Base-by-base conservation (phyloP, 2,888 invertebrate genomes). In the Oscheius myriophilus region DNA sequence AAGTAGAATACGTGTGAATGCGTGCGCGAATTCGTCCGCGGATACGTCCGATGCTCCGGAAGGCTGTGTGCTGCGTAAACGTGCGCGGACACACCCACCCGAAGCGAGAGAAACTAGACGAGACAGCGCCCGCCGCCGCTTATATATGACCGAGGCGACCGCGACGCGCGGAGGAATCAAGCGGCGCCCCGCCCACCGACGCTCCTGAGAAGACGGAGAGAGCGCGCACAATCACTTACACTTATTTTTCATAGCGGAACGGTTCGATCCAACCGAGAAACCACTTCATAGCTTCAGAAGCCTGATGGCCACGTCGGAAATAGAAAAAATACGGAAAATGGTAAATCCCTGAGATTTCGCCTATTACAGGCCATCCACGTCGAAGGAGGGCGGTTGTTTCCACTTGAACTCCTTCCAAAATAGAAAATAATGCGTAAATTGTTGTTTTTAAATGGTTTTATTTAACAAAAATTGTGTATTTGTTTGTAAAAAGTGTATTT, bases 181-280 rank as follows among this genome's bases (percentile, higher is more conserved):
- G 26, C 52, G 43, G 14, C 21, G 43, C 54, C 54, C 23, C 64
- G 54, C 64, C 54, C 42, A 23, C 52, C 52, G 12, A 23, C 23
- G 16, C 46, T n/a, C 51, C 49, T 26, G 46, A 25, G 21, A 49
- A n/a, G 41, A 39, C 21, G 21, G 21, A 33, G 64, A 26, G 64
- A 54, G 64, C 54, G 64, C 64, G 42, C 64, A 65, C 64, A 65
- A 54, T 45, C 43, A 55, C 42, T 65, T 65, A 14, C 18, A 18
- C 42, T 57, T 23, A 57, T 57, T 41, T 57, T 16, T 3, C 33
- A 6, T 9, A 33, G 9, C 9, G 3, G 33, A 33, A 33, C 33
- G 33, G 33, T 33, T 33, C n/a, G 33, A 9, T 33, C 33, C 9
- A 6, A 3, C 33, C 4, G 33, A 33, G 33, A n/a, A n/a, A n/a